These are phyloP conservation scores for Sthenelais limicola DNA, from an alignment of 2,888 invertebrate species.

Conservation along the genomic window DNA sequence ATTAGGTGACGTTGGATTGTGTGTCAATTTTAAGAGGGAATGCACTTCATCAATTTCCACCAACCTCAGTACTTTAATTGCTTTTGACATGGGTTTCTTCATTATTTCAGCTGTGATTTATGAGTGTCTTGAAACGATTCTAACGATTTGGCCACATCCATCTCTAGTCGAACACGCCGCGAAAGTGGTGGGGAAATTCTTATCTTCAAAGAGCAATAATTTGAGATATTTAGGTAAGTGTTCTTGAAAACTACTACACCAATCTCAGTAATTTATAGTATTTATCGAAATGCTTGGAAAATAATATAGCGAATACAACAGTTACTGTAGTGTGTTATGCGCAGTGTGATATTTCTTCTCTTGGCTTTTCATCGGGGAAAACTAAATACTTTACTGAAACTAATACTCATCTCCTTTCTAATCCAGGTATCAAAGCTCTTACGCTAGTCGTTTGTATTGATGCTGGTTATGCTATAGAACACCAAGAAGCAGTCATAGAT, in stretches of 20 bases:
- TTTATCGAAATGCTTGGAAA: too few relatives aligned
- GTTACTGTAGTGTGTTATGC: too few relatives aligned
- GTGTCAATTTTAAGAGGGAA: too few relatives aligned
- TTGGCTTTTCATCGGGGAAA: too few relatives aligned
- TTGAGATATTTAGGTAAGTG: constrained; percentile 62
- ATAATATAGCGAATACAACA: too few relatives aligned
- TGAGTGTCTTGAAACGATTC: constrained; percentile 65
- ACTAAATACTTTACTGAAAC: too few relatives aligned
- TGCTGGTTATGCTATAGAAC: constrained; percentile 61
- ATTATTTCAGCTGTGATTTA: constrained; percentile 57
- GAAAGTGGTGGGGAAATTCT: constrained; percentile 59
- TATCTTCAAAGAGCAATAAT: constrained; percentile 59
- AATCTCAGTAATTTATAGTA: too few relatives aligned
- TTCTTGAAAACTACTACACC: too few relatives aligned
- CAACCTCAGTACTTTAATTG: neutral
- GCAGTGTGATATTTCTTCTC: too few relatives aligned
- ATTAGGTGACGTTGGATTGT: too few relatives aligned
- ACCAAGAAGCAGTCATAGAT: constrained; percentile 67
- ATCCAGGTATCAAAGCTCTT: constrained; percentile 68
- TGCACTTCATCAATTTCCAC: too few relatives aligned
- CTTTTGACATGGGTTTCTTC: neutral
- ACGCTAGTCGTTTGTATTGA: constrained; percentile 60
- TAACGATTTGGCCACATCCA: constrained; percentile 55
- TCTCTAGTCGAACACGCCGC: constrained; percentile 60
- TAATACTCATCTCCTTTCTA: too few relatives aligned